Evolutionary conservation across 2,888 invertebrate species (phyloP).

Genomic region (Sinhomidia bicolor): DNA sequence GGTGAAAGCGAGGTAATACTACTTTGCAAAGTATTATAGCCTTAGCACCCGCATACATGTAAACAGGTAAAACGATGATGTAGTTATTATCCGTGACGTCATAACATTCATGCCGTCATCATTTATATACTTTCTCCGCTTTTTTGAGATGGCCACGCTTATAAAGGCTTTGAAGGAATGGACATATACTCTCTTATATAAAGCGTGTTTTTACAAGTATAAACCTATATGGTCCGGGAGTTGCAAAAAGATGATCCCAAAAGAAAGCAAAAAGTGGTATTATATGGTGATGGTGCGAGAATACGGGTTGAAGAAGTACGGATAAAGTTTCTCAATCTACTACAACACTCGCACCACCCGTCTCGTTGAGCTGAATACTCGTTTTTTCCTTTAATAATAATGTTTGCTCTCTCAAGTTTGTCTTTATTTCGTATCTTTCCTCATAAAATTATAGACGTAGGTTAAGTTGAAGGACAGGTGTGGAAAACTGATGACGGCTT

Average conservation of each 20-base stretch:
- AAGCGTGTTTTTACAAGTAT: too few species aligned
- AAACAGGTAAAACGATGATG: slow-evolving; percentile 42
- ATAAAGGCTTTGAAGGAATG: too few species aligned
- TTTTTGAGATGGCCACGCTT: background rate
- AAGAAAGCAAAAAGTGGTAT: background rate
- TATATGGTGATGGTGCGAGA: background rate
- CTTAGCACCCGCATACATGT: background rate
- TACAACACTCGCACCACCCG: too few species aligned
- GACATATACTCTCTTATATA: too few species aligned
- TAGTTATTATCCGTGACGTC: slow-evolving; percentile 73
- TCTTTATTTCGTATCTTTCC: background rate
- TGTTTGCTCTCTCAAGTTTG: background rate
- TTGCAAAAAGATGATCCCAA: background rate
- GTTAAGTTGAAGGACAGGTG: slow-evolving; percentile 46
- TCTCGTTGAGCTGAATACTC: too few species aligned
- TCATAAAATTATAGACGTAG: slow-evolving; percentile 27
- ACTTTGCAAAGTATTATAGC: background rate
- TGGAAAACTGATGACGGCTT: background rate
- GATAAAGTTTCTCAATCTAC: slow-evolving; percentile 20
- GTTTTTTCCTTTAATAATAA: background rate
- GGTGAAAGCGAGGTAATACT: slow-evolving; percentile 8
- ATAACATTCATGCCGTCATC: slow-evolving; percentile 73
- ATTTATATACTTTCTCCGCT: slow-evolving; percentile 20
- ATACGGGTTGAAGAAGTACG: background rate
- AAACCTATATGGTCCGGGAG: too few species aligned